Evolutionary conservation across 2,797 vertebrate genomes (phyloP).

Genomic region (Sciurus vulgaris): DNA sequence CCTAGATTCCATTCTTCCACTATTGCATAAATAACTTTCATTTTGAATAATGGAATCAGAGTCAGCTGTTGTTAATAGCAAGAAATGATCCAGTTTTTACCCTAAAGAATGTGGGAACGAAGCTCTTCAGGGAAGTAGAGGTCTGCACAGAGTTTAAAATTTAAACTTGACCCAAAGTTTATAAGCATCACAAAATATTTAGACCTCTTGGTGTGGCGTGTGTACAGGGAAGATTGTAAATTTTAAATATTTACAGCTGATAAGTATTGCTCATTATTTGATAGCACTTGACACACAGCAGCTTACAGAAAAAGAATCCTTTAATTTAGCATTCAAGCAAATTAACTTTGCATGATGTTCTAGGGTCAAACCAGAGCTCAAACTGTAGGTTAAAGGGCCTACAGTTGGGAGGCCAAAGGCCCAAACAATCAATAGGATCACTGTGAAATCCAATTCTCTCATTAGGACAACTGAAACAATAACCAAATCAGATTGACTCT

Average conservation of each 20-base stretch:
- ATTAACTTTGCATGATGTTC: conserved; percentile 73
- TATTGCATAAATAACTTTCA: conserved; percentile 1
- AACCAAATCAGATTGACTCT: conserved; percentile 56
- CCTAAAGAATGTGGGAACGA: conserved; percentile 52
- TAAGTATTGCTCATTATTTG: conserved; percentile 67
- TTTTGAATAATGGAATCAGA: conserved; percentile 49
- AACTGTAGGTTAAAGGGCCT: not conserved
- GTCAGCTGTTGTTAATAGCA: conserved; percentile 26
- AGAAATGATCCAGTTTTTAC: conserved; percentile 53
- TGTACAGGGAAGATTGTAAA: conserved; percentile 58
- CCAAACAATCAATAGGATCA: conserved; percentile 59
- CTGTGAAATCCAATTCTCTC: conserved; percentile 56
- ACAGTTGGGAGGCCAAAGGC: conserved; percentile 64
- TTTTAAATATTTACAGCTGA: conserved; percentile 82
- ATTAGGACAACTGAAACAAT: conserved; percentile 65
- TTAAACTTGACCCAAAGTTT: conserved; percentile 67
- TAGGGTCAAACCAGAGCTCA: conserved; percentile 55
- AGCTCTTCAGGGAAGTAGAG: conserved; percentile 44
- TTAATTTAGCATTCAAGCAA: conserved; percentile 49
- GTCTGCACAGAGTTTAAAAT: conserved; percentile 42
- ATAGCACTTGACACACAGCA: conserved; percentile 67
- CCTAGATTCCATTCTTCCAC: not conserved
- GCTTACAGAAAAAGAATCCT: conserved; percentile 64
- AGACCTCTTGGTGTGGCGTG: conserved; percentile 62
- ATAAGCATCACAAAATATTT: conserved; percentile 72